These are phyloP conservation scores for Erebia palarica DNA, from an alignment of 2,888 invertebrate genomes.

Conservation along the genomic window DNA sequence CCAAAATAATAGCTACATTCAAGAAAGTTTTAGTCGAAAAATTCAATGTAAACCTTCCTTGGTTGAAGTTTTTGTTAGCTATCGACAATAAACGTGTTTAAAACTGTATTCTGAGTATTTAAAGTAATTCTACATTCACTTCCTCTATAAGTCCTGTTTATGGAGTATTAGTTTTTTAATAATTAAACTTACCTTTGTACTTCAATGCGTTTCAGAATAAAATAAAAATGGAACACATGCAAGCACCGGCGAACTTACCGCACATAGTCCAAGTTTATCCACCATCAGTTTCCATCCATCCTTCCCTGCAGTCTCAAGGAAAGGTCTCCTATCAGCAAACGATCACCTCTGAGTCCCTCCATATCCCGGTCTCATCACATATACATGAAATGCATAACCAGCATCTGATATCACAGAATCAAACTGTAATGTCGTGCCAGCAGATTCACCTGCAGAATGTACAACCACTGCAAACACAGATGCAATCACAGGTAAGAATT, in stretches of 20 bases:
- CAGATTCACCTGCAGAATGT: conserved; percentile 62
- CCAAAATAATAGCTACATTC: not conserved
- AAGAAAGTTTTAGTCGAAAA: too few relatives aligned
- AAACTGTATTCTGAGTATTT: too few relatives aligned
- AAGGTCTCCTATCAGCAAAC: conserved; percentile 67
- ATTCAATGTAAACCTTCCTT: too few relatives aligned
- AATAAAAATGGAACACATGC: conserved; percentile 64
- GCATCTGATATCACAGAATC: conserved; percentile 59
- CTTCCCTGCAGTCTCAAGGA: conserved; percentile 59
- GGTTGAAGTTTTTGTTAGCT: too few relatives aligned
- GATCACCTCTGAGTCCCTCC: conserved; percentile 59
- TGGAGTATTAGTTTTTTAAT: too few relatives aligned
- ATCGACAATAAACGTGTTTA: too few relatives aligned
- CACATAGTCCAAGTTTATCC: conserved; percentile 71
- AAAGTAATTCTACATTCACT: too few relatives aligned
- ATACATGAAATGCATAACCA: conserved; percentile 56
- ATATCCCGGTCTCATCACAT: conserved; percentile 57
- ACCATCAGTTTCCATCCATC: conserved; percentile 61
- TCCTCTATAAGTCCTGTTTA: not conserved
- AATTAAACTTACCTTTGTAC: too few relatives aligned
- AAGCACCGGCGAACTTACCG: conserved; percentile 54
- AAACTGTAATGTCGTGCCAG: conserved; percentile 69
- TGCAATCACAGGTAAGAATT: conserved; percentile 40
- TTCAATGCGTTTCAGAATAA: conserved; percentile 3
- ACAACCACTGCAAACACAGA: conserved; percentile 45